These are phyloP conservation scores for Festucalex cinctus DNA, from an alignment of 2,113 vertebrate species.

Conservation along the genomic window DNA sequence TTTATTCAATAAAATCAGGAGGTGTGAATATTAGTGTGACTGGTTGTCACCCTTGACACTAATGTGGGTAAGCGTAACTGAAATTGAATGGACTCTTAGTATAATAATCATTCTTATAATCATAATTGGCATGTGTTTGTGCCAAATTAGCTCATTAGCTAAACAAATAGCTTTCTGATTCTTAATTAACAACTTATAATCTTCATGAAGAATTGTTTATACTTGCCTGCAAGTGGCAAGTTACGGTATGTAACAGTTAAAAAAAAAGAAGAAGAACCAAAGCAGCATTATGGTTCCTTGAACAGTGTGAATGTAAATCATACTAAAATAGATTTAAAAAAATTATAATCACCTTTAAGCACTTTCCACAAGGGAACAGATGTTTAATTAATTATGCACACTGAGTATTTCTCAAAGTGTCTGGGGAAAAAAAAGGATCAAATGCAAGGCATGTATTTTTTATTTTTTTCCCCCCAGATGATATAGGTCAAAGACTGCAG, in stretches of 20 bases:
- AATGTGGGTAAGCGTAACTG: background rate
- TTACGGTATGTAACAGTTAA: background rate
- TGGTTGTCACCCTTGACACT: background rate
- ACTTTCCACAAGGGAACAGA: background rate
- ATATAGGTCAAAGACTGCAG: conserved; percentile 11
- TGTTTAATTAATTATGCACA: conserved; percentile 4
- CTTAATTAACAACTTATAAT: background rate
- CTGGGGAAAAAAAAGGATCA: background rate
- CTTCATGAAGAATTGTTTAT: background rate
- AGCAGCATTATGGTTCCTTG: background rate
- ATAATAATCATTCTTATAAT: background rate
- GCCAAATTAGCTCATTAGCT: background rate
- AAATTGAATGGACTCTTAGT: too few relatives aligned
- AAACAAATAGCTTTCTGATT: background rate
- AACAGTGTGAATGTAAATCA: background rate
- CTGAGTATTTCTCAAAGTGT: background rate
- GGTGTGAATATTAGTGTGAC: too few relatives aligned
- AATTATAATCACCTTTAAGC: background rate
- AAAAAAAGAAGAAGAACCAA: background rate
- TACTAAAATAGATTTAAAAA: background rate
- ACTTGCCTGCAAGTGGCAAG: background rate
- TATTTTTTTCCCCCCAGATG: background rate
- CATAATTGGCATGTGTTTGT: background rate
- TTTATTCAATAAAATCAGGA: background rate
- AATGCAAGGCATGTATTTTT: conserved; percentile 2